Base-by-base conservation (phyloP, 2,888 invertebrate genomes). In the Brachynemurus nebulosus region DNA sequence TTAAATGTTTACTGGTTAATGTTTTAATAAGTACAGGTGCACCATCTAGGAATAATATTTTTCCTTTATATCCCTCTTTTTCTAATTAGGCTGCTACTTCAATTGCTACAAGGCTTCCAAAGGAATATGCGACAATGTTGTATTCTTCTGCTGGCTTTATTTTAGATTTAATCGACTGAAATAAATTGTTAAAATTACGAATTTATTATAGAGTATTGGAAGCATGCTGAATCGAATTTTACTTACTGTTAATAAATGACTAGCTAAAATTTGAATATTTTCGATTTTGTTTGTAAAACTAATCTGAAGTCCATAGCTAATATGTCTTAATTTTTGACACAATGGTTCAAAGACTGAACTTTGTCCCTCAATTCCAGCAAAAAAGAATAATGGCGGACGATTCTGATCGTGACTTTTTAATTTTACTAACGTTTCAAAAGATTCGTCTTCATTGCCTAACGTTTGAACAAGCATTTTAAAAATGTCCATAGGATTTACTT, bases 91-190 rank as follows among this genome's bases (percentile, higher is more conserved):
- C 65, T 3, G 79, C 82, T 46, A 93, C 65, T 59, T 91, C 86
- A 45, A 92, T 63, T 0, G 82, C 80, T 16, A 91, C 68, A 18
- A 83, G 61, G 0, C 80, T 69, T 37, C 96, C 96, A 57, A 79
- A 93, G 11, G 95, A 96, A 67, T 96, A 93, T 2, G 86, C 92
- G 11, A 84, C 72, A 1, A 96, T 59, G 46, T 75, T n/a, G n/a
- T n/a, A n/a, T n/a, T n/a, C n/a, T n/a, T n/a, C n/a, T n/a, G n/a
- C n/a, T n/a, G n/a, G n/a, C n/a, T n/a, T n/a, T n/a, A n/a, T n/a
- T n/a, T n/a, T n/a, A n/a, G n/a, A n/a, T n/a, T n/a, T n/a, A n/a
- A n/a, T n/a, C n/a, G n/a, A n/a, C n/a, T n/a, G n/a, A n/a, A n/a
- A n/a, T n/a, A n/a, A n/a, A n/a, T n/a, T n/a, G n/a, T n/a, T n/a